These are phyloP conservation scores for Tamandua tetradactyla DNA, from an alignment of 2,797 vertebrate species.

Conservation along the genomic window DNA sequence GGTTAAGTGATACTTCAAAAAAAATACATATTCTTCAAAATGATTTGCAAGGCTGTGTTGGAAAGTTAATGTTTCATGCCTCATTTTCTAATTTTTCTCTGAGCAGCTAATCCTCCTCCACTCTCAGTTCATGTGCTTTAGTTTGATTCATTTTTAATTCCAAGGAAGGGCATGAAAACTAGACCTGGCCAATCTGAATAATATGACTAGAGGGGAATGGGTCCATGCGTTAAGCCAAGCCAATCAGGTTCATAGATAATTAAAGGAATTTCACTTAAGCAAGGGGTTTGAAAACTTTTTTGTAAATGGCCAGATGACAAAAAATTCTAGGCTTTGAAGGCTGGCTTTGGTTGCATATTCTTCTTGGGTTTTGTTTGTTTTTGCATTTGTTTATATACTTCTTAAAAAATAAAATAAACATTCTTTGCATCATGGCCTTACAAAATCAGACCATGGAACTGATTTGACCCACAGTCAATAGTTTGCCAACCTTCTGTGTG, in stretches of 20 bases:
- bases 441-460: background rate
- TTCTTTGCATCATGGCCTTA: background rate
- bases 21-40: background rate
- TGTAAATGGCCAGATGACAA: background rate
- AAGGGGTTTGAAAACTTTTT: background rate
- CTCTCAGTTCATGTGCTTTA: background rate
- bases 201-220: accelerated
- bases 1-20: background rate
- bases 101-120: background rate
- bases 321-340: background rate
- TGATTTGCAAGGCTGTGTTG: background rate
- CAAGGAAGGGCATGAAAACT: background rate
- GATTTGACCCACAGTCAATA: background rate
- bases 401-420: background rate
- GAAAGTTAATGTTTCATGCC: background rate
- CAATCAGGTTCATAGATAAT: background rate
- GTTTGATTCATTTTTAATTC: background rate
- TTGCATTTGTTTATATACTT: background rate
- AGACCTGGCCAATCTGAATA: background rate
- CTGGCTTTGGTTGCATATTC: background rate
- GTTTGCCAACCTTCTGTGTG: background rate
- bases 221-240: background rate
- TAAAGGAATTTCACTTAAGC: background rate
- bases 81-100: background rate
- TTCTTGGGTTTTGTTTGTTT: background rate